Percentiles rank a stretch among this genome's conserved stretches.
phyloP scores from a whole-genome alignment of 2,888 invertebrate species.

The Deilephila elpenor region DNA sequence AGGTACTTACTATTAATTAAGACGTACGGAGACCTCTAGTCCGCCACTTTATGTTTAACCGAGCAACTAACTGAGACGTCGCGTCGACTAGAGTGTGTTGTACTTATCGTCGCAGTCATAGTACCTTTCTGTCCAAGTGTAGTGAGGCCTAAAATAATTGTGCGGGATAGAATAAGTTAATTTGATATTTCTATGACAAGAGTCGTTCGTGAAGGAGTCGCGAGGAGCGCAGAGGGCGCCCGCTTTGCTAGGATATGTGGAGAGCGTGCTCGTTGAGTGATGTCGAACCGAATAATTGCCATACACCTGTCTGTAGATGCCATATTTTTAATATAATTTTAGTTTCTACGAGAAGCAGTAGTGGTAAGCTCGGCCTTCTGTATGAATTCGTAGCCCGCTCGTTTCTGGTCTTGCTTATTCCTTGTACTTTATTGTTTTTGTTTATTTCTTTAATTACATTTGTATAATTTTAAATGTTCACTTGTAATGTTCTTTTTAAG shows the following conservation, averaged over 20 bases:
- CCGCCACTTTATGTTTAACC: constrained; percentile 39
- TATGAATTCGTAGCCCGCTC: constrained; percentile 68
- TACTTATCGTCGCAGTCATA: constrained; percentile 30
- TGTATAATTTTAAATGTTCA: constrained; percentile 51
- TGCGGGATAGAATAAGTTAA: constrained; percentile 22
- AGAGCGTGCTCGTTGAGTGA: constrained; percentile 38
- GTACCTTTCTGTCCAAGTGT: constrained; percentile 37
- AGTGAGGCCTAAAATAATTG: constrained; percentile 39
- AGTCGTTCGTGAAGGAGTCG: constrained; percentile 20
- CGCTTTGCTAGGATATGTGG: constrained; percentile 30
- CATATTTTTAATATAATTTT: constrained; percentile 70
- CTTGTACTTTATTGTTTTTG: constrained; percentile 53
- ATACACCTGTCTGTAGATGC: constrained; percentile 79
- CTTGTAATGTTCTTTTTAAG: constrained; percentile 58
- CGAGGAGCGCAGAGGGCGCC: neutral
- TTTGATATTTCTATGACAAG: constrained; percentile 29
- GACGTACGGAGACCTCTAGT: constrained; percentile 45
- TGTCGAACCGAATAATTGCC: constrained; percentile 55
- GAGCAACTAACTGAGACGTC: constrained; percentile 28
- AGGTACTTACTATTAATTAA: constrained; percentile 34
- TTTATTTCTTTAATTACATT: constrained; percentile 50
- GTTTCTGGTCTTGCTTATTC: constrained; percentile 61
- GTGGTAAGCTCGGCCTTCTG: constrained; percentile 63
- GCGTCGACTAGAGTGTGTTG: constrained; percentile 41
- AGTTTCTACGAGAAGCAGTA: constrained; percentile 56